Evolutionary conservation across 1,140 invertebrate genomes (phyloP), one percentile per base, ranked within the genome.

Genomic region (Bacillus rossius): DNA sequence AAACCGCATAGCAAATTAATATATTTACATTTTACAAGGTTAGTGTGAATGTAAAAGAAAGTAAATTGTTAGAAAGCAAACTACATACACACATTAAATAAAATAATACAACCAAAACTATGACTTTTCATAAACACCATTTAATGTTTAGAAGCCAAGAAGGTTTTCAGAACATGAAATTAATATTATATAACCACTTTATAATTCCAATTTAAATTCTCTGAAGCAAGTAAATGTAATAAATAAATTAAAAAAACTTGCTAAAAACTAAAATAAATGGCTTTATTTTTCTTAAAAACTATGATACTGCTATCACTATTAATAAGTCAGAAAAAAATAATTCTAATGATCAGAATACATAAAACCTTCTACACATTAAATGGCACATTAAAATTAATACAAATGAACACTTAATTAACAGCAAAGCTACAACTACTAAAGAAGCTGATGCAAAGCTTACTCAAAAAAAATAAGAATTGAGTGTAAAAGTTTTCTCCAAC

Each of bases 391-490:
- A 34, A 42, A 25, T 42, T 10, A 20, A 41, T 26, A 59, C 22
- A 8, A 54, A 63, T 53, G 53, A 52, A 58, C 40, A 54, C 8
- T 25, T 23, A 42, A 38, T 14, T 48, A 14, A 19, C 14, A 37
- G 40, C 41, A 61, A 40, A 42, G 55, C n/a, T 52, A 71, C 62
- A 63, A 62, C 64, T 62, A 64, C 41, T 7, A 34, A 34, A 43
- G 19, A 48, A 45, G 42, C 45, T 50, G 38, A 48, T 55, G 48
- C 53, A 56, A 40, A 61, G 60, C 29, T 34, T 34, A 10, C 29
- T 67, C 57, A 69, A 69, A 63, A 68, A 70, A 60, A 55, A 62
- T 65, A 69, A 65, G 67, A 71, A 71, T 68, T 65, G 69, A 67
- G 29, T 34, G 10, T 34, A 34, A 34, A 34, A 34, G 29, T 7